Evolutionary conservation across 2,113 vertebrate genomes (phyloP).

Genomic region (Oryzias melastigma): DNA sequence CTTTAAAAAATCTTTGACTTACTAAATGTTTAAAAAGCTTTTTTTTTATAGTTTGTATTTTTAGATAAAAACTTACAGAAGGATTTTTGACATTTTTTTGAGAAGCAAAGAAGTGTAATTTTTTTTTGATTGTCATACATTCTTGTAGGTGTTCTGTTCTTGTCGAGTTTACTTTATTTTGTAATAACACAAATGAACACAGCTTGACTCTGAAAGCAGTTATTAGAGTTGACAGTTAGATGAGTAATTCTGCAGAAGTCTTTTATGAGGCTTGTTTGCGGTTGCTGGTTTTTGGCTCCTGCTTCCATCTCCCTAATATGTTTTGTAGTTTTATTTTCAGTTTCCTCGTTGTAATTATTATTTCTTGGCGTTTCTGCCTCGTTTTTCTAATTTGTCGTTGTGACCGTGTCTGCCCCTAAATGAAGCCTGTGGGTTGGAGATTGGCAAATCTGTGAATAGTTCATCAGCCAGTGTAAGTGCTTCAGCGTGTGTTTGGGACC

Average conservation of each 20-base stretch:
- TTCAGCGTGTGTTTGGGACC: conserved; percentile 58
- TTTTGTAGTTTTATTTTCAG: conserved; percentile 15
- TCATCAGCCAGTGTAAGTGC: conserved; percentile 30
- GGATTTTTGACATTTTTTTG: too few species aligned
- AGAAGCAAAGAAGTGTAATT: too few species aligned
- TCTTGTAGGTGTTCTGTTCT: background rate
- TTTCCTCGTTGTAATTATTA: conserved; percentile 8
- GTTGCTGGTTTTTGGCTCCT: conserved; percentile 10
- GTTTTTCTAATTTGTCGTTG: conserved; percentile 31
- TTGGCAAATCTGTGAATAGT: conserved; percentile 58
- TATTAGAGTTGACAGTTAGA: background rate
- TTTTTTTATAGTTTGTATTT: too few species aligned
- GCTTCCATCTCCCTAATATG: background rate
- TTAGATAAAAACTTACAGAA: too few species aligned
- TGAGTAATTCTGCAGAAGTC: background rate
- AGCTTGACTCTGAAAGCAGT: background rate
- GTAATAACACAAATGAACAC: background rate
- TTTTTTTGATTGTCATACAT: too few species aligned
- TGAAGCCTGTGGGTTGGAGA: conserved; percentile 31
- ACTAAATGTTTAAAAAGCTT: too few species aligned
- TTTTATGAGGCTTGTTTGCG: conserved; percentile 2
- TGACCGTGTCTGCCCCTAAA: conserved; percentile 10
- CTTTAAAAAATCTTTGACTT: too few species aligned
- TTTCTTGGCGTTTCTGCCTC: conserved; percentile 12
- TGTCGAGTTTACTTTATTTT: background rate